Evolutionary conservation across 1,140 invertebrate genomes (phyloP).

Genomic region (Teleogryllus occipitalis): DNA sequence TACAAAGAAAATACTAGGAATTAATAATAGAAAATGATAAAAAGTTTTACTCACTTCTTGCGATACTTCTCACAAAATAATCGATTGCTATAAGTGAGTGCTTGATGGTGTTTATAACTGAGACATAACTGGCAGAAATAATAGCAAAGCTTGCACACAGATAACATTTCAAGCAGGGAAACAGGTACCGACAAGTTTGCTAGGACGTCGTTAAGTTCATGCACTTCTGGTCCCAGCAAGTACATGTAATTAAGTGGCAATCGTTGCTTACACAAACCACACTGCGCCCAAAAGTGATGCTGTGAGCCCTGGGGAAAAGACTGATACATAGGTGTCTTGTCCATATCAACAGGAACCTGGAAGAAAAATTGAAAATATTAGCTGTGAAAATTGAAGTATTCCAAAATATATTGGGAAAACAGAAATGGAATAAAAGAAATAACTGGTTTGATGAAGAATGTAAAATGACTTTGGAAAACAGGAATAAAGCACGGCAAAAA

Average conservation of each 20-base stretch:
- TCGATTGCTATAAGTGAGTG: conserved; percentile 42
- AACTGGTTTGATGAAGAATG: too few species aligned
- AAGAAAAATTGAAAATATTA: conserved; percentile 23
- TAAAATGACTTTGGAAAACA: too few species aligned
- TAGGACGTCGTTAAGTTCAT: conserved; percentile 57
- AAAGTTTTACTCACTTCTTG: conserved; percentile 44
- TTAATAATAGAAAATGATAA: too few species aligned
- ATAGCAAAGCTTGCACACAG: conserved; percentile 70
- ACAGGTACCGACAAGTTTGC: conserved; percentile 56
- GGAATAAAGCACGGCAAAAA: too few species aligned
- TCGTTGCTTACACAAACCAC: conserved; percentile 62
- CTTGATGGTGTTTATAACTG: conserved; percentile 43
- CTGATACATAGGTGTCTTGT: conserved; percentile 46
- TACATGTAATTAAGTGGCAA: conserved; percentile 55
- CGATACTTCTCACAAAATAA: conserved; percentile 57
- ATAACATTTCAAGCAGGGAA: conserved; percentile 46
- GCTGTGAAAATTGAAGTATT: too few species aligned
- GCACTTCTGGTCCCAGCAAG: conserved; percentile 44
- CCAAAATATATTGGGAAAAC: too few species aligned
- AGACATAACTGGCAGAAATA: conserved; percentile 62
- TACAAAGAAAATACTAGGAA: too few species aligned
- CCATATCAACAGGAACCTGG: conserved; percentile 48
- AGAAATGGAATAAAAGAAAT: too few species aligned
- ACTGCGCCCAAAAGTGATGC: conserved; percentile 51
- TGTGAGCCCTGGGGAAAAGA: conserved; percentile 41